Conservation (phyloP, 2,113 vertebrate species). For the Chroicocephalus ridibundus region DNA sequence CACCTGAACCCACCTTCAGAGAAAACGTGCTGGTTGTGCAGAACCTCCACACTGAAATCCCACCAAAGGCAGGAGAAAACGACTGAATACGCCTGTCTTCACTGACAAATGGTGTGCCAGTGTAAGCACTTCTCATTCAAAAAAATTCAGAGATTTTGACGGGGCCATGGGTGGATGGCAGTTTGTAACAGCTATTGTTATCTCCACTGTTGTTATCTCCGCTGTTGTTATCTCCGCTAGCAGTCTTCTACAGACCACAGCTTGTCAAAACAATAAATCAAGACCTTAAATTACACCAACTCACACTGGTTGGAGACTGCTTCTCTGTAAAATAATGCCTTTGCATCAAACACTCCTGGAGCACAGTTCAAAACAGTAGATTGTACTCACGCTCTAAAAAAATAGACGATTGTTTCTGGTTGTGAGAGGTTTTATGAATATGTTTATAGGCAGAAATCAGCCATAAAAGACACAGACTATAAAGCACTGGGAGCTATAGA, state of each 20-base stretch:
- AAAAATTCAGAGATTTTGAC: neutral
- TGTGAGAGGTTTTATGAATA: slow-evolving; percentile 53
- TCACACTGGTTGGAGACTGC: neutral
- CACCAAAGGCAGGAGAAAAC: neutral
- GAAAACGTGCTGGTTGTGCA: neutral
- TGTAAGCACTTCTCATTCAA: neutral
- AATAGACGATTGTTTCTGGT: slow-evolving; percentile 13
- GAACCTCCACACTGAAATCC: neutral
- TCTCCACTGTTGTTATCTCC: neutral
- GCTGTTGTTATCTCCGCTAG: neutral
- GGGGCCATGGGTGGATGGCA: neutral
- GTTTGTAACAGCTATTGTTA: neutral
- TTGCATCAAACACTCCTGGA: neutral
- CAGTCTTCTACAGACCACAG: neutral
- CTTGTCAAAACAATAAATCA: slow-evolving; percentile 34
- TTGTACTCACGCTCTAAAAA: neutral
- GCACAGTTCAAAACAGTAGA: neutral
- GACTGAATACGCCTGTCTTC: neutral
- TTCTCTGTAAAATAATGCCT: neutral
- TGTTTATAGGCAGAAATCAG: slow-evolving; percentile 54
- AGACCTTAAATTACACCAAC: neutral
- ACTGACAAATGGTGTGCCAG: neutral
- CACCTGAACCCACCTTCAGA: neutral
- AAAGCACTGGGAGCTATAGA: slow-evolving; percentile 14
- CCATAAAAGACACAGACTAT: slow-evolving; percentile 45